phyloP scores from a whole-genome alignment of 30 jellyfish, hydroid and myxozoan species.

The Cassiopea xamachana region DNA sequence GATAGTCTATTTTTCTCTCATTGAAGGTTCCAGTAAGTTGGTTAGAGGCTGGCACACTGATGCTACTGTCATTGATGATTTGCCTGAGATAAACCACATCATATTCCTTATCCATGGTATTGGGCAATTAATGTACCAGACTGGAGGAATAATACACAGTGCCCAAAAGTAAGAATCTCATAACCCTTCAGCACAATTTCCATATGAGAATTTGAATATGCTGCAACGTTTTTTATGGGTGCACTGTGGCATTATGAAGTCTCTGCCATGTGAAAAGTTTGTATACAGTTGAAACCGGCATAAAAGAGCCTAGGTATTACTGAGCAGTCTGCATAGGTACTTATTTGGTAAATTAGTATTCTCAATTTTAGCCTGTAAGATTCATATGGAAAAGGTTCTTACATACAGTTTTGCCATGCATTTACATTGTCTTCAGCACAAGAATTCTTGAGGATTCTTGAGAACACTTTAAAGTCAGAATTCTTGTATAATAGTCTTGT shows the following conservation, averaged over 20 bases:
- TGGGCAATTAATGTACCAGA: constrained; percentile 85
- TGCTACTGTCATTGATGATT: constrained; percentile 65
- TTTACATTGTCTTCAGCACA: too few relatives aligned
- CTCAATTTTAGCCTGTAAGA: too few relatives aligned
- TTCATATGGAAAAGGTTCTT: too few relatives aligned
- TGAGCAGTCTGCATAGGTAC: too few relatives aligned
- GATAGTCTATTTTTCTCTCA: background rate
- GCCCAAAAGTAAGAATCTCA: constrained; percentile 70
- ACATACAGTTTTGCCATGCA: too few relatives aligned
- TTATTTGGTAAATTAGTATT: too few relatives aligned
- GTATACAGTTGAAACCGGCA: too few relatives aligned
- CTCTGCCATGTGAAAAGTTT: too few relatives aligned
- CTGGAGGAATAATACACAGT: constrained; percentile 88
- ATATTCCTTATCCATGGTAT: constrained; percentile 93
- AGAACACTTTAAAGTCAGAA: too few relatives aligned
- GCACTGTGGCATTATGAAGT: background rate
- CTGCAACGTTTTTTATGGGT: background rate
- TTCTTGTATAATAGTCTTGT: too few relatives aligned
- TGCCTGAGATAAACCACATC: constrained; percentile 71
- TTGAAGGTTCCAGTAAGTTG: constrained; percentile 31
- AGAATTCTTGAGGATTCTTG: too few relatives aligned
- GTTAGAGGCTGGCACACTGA: constrained; percentile 88
- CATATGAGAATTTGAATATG: background rate
- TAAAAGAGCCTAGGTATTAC: too few relatives aligned
- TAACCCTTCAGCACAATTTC: background rate